These are phyloP conservation scores for Euthynnus affinis DNA, from an alignment of 2,797 vertebrate genomes.

Conservation along the genomic window DNA sequence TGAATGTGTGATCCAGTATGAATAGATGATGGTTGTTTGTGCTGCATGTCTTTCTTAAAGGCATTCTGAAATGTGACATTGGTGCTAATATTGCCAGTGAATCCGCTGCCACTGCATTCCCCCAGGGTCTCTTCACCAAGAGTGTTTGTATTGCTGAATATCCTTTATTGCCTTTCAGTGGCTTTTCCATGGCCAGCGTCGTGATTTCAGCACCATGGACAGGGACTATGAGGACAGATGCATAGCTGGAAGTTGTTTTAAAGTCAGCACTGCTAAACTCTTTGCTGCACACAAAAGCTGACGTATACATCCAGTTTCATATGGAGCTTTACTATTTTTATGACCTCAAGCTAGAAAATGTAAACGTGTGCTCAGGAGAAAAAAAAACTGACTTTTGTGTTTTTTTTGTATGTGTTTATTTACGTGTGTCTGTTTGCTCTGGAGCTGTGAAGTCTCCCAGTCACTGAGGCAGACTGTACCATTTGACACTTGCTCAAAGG, in stretches of 20 bases:
- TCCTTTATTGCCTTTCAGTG: conserved; percentile 1
- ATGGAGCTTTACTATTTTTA: background rate
- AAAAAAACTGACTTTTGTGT: conserved; percentile 47
- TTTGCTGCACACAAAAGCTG: background rate
- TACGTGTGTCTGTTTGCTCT: conserved; percentile 43
- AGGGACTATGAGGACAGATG: conserved; percentile 20
- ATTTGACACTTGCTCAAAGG: conserved; percentile 76
- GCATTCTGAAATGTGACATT: background rate
- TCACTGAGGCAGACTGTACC: conserved; percentile 87
- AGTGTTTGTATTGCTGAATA: background rate
- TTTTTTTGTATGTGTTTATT: conserved; percentile 11
- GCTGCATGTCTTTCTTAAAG: background rate
- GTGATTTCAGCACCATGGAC: conserved; percentile 69
- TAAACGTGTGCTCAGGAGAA: background rate
- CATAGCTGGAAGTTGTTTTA: background rate
- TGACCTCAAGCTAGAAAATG: conserved; percentile 12
- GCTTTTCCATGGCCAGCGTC: background rate
- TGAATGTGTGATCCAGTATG: background rate
- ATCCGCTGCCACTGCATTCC: background rate
- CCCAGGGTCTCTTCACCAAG: background rate
- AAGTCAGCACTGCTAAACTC: background rate
- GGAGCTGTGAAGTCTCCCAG: conserved; percentile 74
- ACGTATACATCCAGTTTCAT: background rate
- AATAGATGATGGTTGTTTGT: background rate
- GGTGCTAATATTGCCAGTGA: background rate